phyloP scores from a whole-genome alignment of 2,797 vertebrate species.

The Muraenolepis orangiensis region DNA sequence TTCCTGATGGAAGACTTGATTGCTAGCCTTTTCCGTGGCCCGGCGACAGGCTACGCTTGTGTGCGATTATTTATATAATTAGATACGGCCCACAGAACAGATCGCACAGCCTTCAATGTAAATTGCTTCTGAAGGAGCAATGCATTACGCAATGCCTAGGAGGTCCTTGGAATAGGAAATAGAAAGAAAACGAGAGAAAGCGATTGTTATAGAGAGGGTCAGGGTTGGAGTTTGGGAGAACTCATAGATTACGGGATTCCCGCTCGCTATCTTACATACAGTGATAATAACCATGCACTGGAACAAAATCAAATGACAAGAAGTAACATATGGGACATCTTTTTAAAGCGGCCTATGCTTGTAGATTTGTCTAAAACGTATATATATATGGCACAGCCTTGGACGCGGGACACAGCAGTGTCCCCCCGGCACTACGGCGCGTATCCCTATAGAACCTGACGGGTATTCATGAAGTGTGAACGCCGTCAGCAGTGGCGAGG shows the following conservation, averaged over 20 bases:
- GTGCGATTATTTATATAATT: not conserved
- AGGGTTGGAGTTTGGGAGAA: not conserved
- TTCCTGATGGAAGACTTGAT: slow-evolving; percentile 1
- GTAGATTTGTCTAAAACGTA: not conserved
- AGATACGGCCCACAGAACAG: not conserved
- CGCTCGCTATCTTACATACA: not conserved
- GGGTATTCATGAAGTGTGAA: slow-evolving; percentile 27
- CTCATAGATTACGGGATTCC: not conserved
- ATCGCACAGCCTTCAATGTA: not conserved
- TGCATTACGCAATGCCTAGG: not conserved
- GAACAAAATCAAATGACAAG: not conserved
- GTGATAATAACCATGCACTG: not conserved
- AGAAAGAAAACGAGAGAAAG: not conserved
- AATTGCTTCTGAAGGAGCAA: not conserved
- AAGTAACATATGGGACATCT: not conserved
- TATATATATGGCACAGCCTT: not conserved
- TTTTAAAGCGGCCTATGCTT: not conserved
- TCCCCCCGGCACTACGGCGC: not conserved
- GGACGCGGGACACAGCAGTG: not conserved
- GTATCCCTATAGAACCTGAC: no score
- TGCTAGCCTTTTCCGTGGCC: not conserved
- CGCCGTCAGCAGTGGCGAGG: slow-evolving; percentile 10
- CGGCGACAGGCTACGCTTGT: not conserved
- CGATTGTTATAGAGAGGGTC: not conserved
- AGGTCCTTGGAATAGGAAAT: not conserved